Percentiles rank a stretch among this genome's conserved stretches.
phyloP scores from a whole-genome alignment of 1,140 invertebrate genomes.

The Drosophila parabipectinata region DNA sequence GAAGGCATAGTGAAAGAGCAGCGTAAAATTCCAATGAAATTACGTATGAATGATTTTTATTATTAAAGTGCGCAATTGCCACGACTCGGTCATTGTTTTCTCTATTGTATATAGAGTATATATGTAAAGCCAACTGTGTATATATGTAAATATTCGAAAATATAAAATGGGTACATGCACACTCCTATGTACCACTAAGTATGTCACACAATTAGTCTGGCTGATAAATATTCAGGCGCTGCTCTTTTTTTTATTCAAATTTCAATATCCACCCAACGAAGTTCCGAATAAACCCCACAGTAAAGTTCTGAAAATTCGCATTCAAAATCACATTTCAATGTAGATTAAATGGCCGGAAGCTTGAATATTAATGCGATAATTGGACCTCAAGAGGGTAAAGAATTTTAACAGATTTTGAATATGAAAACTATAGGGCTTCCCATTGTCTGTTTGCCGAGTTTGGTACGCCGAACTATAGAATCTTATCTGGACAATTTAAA shows the following conservation, averaged over 20 bases:
- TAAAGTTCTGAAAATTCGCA: neutral
- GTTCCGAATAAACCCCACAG: neutral
- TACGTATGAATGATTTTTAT: constrained; percentile 65
- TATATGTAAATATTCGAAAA: neutral
- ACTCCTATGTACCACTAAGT: constrained; percentile 33
- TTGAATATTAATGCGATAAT: neutral
- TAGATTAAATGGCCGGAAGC: constrained; percentile 5
- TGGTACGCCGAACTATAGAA: no score
- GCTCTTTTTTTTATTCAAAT: constrained; percentile 23
- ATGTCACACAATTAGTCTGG: constrained; percentile 33
- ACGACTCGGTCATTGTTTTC: constrained; percentile 16
- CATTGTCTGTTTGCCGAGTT: no score
- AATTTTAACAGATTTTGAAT: constrained; percentile 55
- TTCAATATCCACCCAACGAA: constrained; percentile 10
- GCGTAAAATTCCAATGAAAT: constrained; percentile 67
- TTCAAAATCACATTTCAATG: constrained; percentile 25
- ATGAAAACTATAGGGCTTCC: neutral
- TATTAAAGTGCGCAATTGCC: constrained; percentile 65
- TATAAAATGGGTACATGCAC: constrained; percentile 17
- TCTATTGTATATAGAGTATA: constrained; percentile 15
- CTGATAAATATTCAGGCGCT: constrained; percentile 59
- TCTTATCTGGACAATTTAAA: no score
- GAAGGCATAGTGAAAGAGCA: constrained; percentile 39
- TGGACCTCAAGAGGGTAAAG: no score
- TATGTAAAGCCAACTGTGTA: neutral